Conservation (phyloP, 2,888 invertebrate species). For the Darwinula stevensoni region DNA sequence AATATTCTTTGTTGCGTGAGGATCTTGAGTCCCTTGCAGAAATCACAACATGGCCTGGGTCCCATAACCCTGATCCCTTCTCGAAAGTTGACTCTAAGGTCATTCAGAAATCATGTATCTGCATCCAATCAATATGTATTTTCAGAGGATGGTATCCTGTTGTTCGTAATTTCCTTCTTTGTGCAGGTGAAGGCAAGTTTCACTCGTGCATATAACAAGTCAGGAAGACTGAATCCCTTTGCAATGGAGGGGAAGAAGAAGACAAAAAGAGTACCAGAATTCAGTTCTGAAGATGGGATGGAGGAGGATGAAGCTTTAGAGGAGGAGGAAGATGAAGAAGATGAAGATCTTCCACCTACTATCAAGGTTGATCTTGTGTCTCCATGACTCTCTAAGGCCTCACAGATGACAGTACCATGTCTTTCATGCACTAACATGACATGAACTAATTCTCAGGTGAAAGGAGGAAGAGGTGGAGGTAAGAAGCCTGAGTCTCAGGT, state of each 20-base stretch:
- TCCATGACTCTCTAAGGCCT: no score
- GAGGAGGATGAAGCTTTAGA: constrained; percentile 6
- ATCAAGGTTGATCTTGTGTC: no score
- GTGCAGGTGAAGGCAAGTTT: constrained; percentile 68
- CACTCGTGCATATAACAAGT: constrained; percentile 74
- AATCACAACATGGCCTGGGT: constrained; percentile 47
- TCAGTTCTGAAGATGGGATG: constrained; percentile 11
- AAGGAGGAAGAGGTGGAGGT: no score
- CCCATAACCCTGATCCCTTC: constrained; percentile 33
- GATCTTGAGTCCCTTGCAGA: constrained; percentile 73
- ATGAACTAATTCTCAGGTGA: no score
- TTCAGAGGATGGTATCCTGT: no score
- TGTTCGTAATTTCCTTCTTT: constrained; percentile 3
- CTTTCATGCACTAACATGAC: no score
- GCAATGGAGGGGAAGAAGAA: constrained; percentile 27
- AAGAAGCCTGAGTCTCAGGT: no score
- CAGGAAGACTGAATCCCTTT: constrained; percentile 42
- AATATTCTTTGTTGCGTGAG: constrained; percentile 61
- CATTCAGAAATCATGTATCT: no score
- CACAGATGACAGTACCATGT: no score
- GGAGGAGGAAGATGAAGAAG: constrained; percentile 15
- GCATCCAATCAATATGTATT: no score
- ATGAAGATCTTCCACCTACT: no score
- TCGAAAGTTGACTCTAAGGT: constrained; percentile 36
- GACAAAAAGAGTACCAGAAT: constrained; percentile 23